Conservation (phyloP, 2,888 invertebrate genomes). For the Myathropa florea region DNA sequence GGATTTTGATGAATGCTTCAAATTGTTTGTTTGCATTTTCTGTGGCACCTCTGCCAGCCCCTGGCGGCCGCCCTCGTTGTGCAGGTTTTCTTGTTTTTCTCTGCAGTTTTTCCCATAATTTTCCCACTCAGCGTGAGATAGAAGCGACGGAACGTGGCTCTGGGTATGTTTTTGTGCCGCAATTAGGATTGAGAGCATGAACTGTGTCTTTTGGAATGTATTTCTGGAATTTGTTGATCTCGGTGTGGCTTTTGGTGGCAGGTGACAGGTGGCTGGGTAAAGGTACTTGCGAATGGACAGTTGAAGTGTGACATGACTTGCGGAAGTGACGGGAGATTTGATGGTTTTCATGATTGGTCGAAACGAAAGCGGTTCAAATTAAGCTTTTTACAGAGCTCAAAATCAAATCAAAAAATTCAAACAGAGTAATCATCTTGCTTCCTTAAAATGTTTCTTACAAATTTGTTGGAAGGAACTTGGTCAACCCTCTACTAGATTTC, state of each 20-base stretch:
- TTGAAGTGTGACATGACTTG: not conserved
- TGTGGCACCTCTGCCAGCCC: slow-evolving; percentile 4
- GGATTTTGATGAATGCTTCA: slow-evolving; percentile 66
- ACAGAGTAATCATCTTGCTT: no score
- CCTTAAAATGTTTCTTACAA: no score
- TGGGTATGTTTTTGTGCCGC: slow-evolving; percentile 15
- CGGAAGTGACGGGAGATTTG: not conserved
- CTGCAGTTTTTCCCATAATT: slow-evolving; percentile 43
- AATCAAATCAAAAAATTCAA: no score
- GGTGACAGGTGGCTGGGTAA: not conserved
- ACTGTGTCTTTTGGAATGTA: not conserved
- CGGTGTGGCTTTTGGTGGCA: slow-evolving; percentile 5
- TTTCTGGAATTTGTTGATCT: slow-evolving; percentile 11
- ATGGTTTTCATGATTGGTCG: no score
- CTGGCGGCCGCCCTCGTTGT: slow-evolving; percentile 31
- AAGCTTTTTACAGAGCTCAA: no score
- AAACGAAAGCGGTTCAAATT: no score
- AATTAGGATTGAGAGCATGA: slow-evolving; percentile 20
- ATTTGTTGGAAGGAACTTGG: no score
- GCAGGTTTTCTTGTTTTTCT: slow-evolving; percentile 48
- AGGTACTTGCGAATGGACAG: not conserved
- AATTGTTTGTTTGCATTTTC: slow-evolving; percentile 67
- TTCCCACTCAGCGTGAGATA: slow-evolving; percentile 53
- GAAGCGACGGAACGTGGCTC: slow-evolving; percentile 20
- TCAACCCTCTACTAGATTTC: no score